phyloP scores from a whole-genome alignment of 2,888 invertebrate genomes.

The Apodemia mormo region DNA sequence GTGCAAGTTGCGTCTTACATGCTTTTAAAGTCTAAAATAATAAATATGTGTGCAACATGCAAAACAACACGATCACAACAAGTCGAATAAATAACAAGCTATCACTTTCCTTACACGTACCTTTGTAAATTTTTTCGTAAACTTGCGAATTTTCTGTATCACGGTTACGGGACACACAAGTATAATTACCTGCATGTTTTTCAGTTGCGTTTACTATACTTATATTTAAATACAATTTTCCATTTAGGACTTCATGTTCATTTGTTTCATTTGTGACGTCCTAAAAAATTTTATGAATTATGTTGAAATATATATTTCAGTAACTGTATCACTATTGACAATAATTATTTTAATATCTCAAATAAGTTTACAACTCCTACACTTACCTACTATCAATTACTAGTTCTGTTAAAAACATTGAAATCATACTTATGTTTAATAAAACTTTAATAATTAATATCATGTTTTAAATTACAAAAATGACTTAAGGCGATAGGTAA shows the following conservation, averaged over 20 bases:
- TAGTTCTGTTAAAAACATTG: too few species aligned
- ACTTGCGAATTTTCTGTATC: constrained; percentile 32
- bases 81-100: background rate
- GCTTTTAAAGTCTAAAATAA: background rate
- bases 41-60: background rate
- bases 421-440: too few species aligned
- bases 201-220: constrained; percentile 53
- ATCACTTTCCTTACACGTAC: constrained; percentile 40
- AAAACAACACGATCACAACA: background rate
- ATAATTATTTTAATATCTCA: too few species aligned
- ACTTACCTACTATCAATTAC: too few species aligned
- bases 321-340: too few species aligned
- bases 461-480: too few species aligned
- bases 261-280: constrained; percentile 43
- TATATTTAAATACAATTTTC: constrained; percentile 50
- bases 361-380: too few species aligned
- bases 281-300: constrained; percentile 30
- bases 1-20: background rate
- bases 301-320: too few species aligned
- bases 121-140: constrained; percentile 44
- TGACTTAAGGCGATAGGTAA: too few species aligned
- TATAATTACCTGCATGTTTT: constrained; percentile 53
- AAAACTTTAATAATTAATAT: too few species aligned
- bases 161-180: constrained; percentile 49
- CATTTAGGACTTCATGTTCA: constrained; percentile 42